Percentiles rank a stretch among this genome's conserved stretches.
Evolutionary conservation across 2,888 invertebrate genomes (phyloP).

Genomic region (Drosophila bunnanda): DNA sequence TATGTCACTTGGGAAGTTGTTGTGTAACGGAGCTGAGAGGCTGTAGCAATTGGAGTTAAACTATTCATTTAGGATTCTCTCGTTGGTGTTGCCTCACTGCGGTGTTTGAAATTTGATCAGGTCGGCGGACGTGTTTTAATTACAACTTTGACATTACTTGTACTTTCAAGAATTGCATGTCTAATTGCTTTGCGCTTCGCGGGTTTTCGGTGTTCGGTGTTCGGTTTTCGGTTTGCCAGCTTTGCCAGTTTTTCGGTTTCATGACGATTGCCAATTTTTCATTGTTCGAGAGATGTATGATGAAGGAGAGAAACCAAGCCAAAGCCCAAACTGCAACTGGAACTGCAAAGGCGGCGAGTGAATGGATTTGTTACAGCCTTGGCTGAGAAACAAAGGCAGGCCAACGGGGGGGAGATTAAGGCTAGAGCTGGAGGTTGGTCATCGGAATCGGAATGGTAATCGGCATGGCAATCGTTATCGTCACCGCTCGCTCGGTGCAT

Average conservation of each 20-base stretch:
- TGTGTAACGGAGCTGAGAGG: constrained; percentile 25
- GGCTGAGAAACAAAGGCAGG: constrained; percentile 39
- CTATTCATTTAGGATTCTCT: constrained; percentile 6
- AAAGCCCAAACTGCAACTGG: constrained; percentile 43
- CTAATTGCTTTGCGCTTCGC: constrained; percentile 77
- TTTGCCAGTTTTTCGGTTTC: constrained; percentile 48
- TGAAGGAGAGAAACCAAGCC: constrained; percentile 52
- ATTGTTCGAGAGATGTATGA: constrained; percentile 58
- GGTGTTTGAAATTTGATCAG: constrained; percentile 11
- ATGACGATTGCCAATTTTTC: constrained; percentile 73
- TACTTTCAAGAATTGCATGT: constrained; percentile 82
- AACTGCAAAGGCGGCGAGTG: constrained; percentile 58
- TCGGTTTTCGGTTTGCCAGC: constrained; percentile 32
- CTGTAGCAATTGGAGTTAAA: constrained; percentile 7
- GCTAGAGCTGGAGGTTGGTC: constrained; percentile 21
- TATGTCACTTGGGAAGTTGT: constrained; percentile 53
- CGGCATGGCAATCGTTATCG: constrained; percentile 33
- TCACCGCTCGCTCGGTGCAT: constrained; percentile 13
- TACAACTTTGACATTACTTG: constrained; percentile 75
- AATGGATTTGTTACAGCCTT: constrained; percentile 75
- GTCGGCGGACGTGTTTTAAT: constrained; percentile 60
- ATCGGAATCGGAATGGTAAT: constrained; percentile 30
- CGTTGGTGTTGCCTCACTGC: constrained; percentile 16
- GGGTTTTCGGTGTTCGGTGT: constrained; percentile 39
- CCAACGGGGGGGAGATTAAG: constrained; percentile 14